A percentile compares a stretch with the other conserved stretches of the same genome.
phyloP scores from a whole-genome alignment of 2,113 vertebrate species.

The Lepus americanus region DNA sequence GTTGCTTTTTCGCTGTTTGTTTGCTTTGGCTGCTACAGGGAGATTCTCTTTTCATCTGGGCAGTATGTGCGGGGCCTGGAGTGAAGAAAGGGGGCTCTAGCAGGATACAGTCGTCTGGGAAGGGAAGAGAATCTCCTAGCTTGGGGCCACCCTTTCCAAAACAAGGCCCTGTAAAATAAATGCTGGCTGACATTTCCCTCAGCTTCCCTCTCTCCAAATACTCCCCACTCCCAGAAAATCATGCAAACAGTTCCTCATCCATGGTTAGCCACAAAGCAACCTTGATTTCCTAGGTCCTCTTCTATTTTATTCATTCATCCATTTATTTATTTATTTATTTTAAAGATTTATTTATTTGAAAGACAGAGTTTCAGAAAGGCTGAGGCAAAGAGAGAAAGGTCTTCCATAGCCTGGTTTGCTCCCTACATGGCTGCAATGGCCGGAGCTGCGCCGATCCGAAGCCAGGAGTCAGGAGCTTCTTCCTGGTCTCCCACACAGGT shows the following conservation, averaged over 20 bases:
- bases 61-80: neutral
- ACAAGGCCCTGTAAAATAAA: neutral
- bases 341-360: no score
- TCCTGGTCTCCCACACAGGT: no score
- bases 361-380: no score
- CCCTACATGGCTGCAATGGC: no score
- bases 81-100: neutral
- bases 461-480: no score
- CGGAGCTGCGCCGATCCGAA: no score
- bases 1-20: slow-evolving; percentile 23
- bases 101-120: neutral
- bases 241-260: neutral
- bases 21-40: slow-evolving; percentile 59
- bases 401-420: no score
- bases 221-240: neutral
- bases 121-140: neutral
- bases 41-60: slow-evolving; percentile 39
- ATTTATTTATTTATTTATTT: neutral
- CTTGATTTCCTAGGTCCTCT: neutral
- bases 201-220: neutral
- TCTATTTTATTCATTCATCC: neutral
- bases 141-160: neutral
- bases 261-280: neutral
- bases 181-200: neutral
- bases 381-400: no score